phyloP scores from a whole-genome alignment of 1,140 invertebrate genomes.

The Ips nitidus region DNA sequence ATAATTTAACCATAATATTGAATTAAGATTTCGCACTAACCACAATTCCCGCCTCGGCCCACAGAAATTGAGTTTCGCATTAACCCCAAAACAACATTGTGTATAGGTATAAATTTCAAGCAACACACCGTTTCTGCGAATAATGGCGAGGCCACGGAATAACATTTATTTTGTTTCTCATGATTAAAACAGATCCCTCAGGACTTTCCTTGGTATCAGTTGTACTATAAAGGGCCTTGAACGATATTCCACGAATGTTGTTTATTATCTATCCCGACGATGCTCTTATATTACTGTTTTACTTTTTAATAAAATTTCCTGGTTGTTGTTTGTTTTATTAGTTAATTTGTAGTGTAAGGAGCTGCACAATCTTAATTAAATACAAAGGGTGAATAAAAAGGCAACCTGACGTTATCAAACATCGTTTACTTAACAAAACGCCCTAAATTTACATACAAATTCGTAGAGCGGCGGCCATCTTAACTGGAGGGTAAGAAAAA shows the following conservation, averaged over 20 bases:
- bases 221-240: constrained; percentile 22
- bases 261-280: constrained; percentile 18
- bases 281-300: no score
- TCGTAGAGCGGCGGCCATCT: not conserved
- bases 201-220: constrained; percentile 23
- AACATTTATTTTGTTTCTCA: constrained; percentile 35
- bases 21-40: no score
- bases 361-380: no score
- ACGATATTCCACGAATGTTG: constrained; percentile 6
- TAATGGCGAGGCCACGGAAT: constrained; percentile 22
- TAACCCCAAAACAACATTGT: not conserved
- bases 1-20: no score
- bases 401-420: not conserved
- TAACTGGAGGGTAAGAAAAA: not conserved
- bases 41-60: no score
- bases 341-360: no score
- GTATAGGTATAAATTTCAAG: constrained; percentile 20
- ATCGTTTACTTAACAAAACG: not conserved
- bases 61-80: no score
- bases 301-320: no score
- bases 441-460: constrained; percentile 3
- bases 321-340: no score
- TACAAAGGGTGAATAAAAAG: no score
- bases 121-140: constrained; percentile 5
- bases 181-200: constrained; percentile 32